phyloP scores from a whole-genome alignment of 2,113 vertebrate genomes.

The Phoxinus phoxinus region DNA sequence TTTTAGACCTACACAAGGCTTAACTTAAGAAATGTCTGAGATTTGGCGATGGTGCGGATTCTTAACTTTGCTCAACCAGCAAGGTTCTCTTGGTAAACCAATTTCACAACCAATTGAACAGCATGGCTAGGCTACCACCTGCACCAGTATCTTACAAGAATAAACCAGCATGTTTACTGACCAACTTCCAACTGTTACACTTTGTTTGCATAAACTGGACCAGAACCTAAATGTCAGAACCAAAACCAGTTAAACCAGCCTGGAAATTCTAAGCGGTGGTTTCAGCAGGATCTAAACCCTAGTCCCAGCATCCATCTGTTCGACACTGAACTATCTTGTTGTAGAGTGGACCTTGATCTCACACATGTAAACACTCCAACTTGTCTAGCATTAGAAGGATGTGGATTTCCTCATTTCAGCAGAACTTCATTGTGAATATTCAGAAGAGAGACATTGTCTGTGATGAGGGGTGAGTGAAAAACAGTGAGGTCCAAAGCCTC shows the following conservation, averaged over 20 bases:
- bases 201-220: neutral
- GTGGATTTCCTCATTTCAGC: neutral
- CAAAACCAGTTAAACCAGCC: neutral
- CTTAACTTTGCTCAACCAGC: neutral
- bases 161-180: neutral
- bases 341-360: conserved; percentile 1
- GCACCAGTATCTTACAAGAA: neutral
- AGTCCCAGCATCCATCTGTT: neutral
- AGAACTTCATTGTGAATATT: conserved; percentile 45
- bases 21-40: neutral
- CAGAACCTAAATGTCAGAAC: neutral
- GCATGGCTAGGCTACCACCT: neutral
- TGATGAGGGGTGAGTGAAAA: conserved; percentile 50
- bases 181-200: neutral
- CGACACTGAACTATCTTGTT: neutral
- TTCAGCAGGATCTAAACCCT: neutral
- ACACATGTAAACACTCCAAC: neutral
- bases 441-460: conserved; percentile 51
- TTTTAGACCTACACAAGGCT: conserved; percentile 9
- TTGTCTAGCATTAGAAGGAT: conserved; percentile 4
- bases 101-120: neutral
- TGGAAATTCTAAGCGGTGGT: neutral
- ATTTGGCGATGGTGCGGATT: neutral
- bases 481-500: conserved; percentile 60
- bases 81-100: neutral